Conservation (phyloP, 2,113 vertebrate genomes). For the Rhinoderma darwinii region DNA sequence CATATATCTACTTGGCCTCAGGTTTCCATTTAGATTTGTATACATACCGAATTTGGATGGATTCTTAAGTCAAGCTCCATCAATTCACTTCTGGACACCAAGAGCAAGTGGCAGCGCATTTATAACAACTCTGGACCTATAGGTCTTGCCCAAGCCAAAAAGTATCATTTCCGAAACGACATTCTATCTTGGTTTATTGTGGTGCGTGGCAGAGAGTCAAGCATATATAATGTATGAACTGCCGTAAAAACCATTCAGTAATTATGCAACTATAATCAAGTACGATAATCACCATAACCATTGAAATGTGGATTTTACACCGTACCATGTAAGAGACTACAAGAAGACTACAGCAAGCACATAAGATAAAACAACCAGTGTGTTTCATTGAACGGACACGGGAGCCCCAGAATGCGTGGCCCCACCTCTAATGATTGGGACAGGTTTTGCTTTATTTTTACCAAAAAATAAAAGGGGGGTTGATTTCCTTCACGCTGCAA, state of each 20-base stretch:
- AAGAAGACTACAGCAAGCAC: no score
- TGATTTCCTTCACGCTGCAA: no score
- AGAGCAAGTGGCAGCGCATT: conserved; percentile 9
- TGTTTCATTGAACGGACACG: no score
- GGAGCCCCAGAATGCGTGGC: no score
- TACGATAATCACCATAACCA: not conserved
- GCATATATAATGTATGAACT: not conserved
- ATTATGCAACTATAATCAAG: not conserved
- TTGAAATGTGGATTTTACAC: not conserved
- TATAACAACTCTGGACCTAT: not conserved
- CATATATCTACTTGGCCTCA: not conserved
- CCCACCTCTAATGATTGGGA: no score
- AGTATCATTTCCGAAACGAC: not conserved
- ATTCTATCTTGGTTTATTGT: conserved; percentile 1
- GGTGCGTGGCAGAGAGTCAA: not conserved
- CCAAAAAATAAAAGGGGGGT: no score
- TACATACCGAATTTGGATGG: conserved; percentile 3
- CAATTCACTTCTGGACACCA: conserved; percentile 11
- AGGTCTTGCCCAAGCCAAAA: not conserved
- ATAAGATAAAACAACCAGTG: no score
- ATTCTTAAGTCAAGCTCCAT: not conserved
- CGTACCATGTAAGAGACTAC: no score
- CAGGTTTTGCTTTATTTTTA: no score
- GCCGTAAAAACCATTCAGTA: not conserved
- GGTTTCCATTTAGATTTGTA: not conserved